These are phyloP conservation scores for Oplegnathus fasciatus DNA, from an alignment of 2,113 vertebrate species.

Conservation along the genomic window DNA sequence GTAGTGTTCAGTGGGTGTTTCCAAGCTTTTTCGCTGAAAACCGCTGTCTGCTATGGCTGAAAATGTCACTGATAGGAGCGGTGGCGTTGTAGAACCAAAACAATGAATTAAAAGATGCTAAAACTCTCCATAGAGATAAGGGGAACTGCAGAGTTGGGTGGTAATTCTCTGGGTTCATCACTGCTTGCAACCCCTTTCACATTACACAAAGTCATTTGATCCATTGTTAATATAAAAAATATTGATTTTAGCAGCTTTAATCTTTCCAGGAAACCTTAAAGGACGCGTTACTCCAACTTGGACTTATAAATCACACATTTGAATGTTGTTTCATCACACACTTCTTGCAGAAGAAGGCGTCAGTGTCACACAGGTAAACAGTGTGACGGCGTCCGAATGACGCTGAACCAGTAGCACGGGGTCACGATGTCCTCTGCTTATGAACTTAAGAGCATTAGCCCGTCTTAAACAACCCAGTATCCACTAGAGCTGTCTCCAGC, in stretches of 20 bases:
- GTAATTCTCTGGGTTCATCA: neutral
- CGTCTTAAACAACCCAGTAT: constrained; percentile 71
- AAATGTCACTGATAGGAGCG: neutral
- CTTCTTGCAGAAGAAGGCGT: neutral
- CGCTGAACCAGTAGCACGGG: constrained; percentile 33
- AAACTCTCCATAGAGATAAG: neutral
- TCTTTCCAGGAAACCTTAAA: neutral
- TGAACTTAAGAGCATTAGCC: constrained; percentile 83
- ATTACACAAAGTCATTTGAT: neutral
- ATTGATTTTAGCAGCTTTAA: neutral
- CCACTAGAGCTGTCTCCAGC: constrained; percentile 53
- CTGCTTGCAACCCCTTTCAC: neutral
- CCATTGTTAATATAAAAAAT: neutral
- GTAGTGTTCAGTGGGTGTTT: neutral
- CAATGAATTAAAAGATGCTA: neutral
- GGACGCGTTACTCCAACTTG: neutral
- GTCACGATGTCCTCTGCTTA: constrained; percentile 84
- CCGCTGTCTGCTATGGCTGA: neutral
- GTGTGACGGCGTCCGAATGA: constrained; percentile 13
- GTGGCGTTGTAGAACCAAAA: neutral
- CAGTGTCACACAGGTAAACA: neutral
- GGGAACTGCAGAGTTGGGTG: neutral
- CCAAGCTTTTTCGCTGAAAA: neutral
- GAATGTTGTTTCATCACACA: neutral
- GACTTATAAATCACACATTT: no score